Evolutionary conservation across 2,113 vertebrate genomes (phyloP), one percentile per base, ranked within the genome.

Genomic region (Pica pica): DNA sequence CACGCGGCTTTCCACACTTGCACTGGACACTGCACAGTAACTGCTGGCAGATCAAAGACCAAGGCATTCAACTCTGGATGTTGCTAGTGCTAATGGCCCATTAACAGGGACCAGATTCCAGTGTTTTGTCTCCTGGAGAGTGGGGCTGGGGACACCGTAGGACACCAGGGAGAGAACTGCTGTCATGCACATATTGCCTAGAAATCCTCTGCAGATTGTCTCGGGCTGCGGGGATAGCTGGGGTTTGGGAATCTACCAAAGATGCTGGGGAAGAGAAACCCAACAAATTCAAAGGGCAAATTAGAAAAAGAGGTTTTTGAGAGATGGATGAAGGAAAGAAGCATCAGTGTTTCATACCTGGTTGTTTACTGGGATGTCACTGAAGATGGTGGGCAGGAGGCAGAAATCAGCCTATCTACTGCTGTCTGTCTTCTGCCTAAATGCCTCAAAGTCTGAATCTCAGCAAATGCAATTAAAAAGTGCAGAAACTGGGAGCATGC

Each of bases 71-170:
- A 0, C 35, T 77, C 31, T 42, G 82, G 59, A 20, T 78, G 39
- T 18, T 84, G 46, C n/a, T 85, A 59, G 21, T 55, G 46, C 46
- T 87, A 77, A 69, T 8, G 65, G 31, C 5, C 35, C 17, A 3
- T 69, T 80, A 87, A 59, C 56, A 87, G 56, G 24, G 47, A 64
- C 10, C 52, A 67, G 16, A 44, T 50, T 93, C 53, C 75, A 50
- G 63, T 59, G 60, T 13, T 77, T 37, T 92, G 10, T 75, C n/a
- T 87, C 82, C 35, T 50, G 56, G 35, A 74, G 42, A 35, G 21
- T 1, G 4, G 39, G 49, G 50, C 35, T 85, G 46, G 47, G n/a
- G 70, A 59, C 28, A 56, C 7, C 20, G 4, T 0, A 11, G 0
- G 1, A 42, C 42, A 71, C 37, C 50, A 47, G 35, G 23, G 37